A percentile compares a stretch with the other conserved stretches of the same genome.
Evolutionary conservation across 1,140 invertebrate genomes (phyloP).

Genomic region (Drosophila melanogaster): Release_6_plus_ISO1_MT NC_004354.4:677501-678000

Average conservation of each 20-base stretch:
- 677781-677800: slow-evolving; percentile 71
- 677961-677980: too few species aligned
- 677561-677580: slow-evolving; percentile 11
- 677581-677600: slow-evolving; percentile 29
- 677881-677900: slow-evolving; percentile 34
- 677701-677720: slow-evolving; percentile 60
- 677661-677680: too few species aligned
- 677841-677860: slow-evolving; percentile 15
- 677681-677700: slow-evolving; percentile 19
- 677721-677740: slow-evolving; percentile 4
- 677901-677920: neutral
- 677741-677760: neutral
- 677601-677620: neutral
- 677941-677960: neutral
- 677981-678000: too few species aligned
- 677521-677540: slow-evolving; percentile 60
- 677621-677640: neutral
- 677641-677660: neutral
- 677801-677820: slow-evolving; percentile 49
- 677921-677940: neutral
- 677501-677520: slow-evolving; percentile 21
- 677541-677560: slow-evolving; percentile 70
- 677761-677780: slow-evolving; percentile 44
- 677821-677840: slow-evolving; percentile 4
- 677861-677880: slow-evolving; percentile 9